Percentiles rank a stretch among this genome's conserved stretches.
Conservation (phyloP, 2,888 invertebrate species). For the Chaetogeoica ovagalla region DNA sequence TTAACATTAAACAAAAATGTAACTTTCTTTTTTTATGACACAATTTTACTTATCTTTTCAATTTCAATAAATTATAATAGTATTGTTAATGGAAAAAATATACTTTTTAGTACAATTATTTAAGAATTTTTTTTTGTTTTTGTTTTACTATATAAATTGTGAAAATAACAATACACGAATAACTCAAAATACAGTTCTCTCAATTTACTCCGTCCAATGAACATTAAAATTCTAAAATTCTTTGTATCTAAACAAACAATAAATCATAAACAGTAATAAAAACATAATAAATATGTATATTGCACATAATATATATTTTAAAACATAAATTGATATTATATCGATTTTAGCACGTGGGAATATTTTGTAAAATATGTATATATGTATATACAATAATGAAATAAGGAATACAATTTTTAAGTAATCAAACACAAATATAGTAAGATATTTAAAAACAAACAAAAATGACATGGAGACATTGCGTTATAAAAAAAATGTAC, state of each 20-base stretch:
- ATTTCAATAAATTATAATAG: neutral
- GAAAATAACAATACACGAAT: neutral
- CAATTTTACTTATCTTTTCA: neutral
- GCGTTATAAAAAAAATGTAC: neutral
- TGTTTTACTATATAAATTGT: neutral
- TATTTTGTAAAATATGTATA: neutral
- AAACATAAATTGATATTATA: neutral
- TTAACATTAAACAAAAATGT: neutral
- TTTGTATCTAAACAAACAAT: conserved; percentile 47
- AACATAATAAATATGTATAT: neutral
- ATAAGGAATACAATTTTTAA: neutral
- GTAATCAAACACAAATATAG: too few species aligned
- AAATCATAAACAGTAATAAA: neutral
- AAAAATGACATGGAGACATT: neutral
- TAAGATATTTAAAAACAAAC: neutral
- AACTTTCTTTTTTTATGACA: neutral
- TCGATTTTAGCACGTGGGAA: conserved; percentile 11
- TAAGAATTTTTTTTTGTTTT: neutral
- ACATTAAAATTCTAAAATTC: conserved; percentile 31
- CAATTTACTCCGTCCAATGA: conserved; percentile 7
- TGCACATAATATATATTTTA: neutral
- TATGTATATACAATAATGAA: neutral
- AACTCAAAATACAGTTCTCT: neutral
- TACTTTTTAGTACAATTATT: neutral
- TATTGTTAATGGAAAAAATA: neutral